phyloP scores from a whole-genome alignment of 2,888 invertebrate genomes.

The Clusia tigrina region DNA sequence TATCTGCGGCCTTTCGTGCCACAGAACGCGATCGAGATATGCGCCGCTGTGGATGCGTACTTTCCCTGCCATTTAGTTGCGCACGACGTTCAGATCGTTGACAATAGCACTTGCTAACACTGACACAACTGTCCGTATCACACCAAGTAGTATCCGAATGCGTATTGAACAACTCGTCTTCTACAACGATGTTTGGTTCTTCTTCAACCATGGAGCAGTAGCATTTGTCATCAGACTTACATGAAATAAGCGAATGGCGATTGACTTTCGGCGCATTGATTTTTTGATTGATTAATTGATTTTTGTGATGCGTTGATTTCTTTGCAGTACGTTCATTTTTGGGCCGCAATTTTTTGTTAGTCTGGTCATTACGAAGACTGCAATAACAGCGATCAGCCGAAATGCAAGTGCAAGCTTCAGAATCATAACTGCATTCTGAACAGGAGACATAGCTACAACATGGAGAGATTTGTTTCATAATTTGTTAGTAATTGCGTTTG shows the following conservation, averaged over 20 bases:
- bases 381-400: slow-evolving; percentile 87
- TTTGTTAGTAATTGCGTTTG: neutral
- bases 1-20: slow-evolving; percentile 66
- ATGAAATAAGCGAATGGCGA: slow-evolving; percentile 62
- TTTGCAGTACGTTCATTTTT: slow-evolving; percentile 49
- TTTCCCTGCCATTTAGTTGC: slow-evolving; percentile 18
- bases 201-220: slow-evolving; percentile 70
- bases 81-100: slow-evolving; percentile 52
- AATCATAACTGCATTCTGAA: slow-evolving; percentile 86
- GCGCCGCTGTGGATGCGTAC: slow-evolving; percentile 50
- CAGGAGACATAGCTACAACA: slow-evolving; percentile 77
- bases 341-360: slow-evolving; percentile 48
- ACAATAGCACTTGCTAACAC: slow-evolving; percentile 89
- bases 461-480: slow-evolving; percentile 13
- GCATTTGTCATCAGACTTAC: slow-evolving; percentile 69
- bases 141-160: slow-evolving; percentile 69
- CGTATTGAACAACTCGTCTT: slow-evolving; percentile 65
- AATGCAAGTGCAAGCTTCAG: slow-evolving; percentile 80
- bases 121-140: slow-evolving; percentile 85
- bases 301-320: slow-evolving; percentile 30
- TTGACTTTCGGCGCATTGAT: slow-evolving; percentile 34
- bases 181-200: slow-evolving; percentile 47
- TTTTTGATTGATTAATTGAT: neutral
- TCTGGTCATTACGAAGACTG: slow-evolving; percentile 65
- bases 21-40: slow-evolving; percentile 36